Percentiles rank a stretch among this genome's conserved stretches.
Conservation (phyloP, 2,113 vertebrate species). For the Ciconia boyciana region DNA sequence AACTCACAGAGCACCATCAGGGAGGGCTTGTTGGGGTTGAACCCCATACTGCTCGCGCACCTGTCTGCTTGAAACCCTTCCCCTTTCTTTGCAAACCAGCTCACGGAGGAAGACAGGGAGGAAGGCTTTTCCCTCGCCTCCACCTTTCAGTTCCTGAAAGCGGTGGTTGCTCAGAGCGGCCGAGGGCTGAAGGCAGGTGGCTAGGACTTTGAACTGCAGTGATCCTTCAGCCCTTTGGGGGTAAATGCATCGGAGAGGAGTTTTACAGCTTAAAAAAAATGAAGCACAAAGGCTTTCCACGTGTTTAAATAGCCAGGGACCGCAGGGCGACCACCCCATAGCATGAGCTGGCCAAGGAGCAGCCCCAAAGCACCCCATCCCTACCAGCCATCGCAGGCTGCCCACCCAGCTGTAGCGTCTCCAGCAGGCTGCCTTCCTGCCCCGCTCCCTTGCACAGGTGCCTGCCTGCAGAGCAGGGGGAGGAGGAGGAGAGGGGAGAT, state of each 20-base stretch:
- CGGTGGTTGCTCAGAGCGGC: background rate
- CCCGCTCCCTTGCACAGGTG: background rate
- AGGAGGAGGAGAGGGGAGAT: background rate
- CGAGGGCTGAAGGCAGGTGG: accelerated
- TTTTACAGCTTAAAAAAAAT: background rate
- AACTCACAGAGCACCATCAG: background rate
- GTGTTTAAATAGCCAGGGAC: background rate
- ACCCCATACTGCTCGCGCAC: background rate
- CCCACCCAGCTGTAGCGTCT: background rate
- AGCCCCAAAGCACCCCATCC: background rate
- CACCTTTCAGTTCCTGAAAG: background rate
- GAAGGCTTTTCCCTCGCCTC: background rate
- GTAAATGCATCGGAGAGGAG: background rate
- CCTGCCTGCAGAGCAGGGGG: background rate
- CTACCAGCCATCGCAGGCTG: background rate
- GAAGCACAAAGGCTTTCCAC: background rate
- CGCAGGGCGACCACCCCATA: background rate
- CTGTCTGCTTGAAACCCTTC: background rate
- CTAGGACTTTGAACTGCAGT: background rate
- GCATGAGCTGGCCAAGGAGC: background rate
- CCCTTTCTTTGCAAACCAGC: background rate
- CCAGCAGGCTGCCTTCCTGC: background rate
- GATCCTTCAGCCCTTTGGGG: background rate
- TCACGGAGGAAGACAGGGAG: background rate
- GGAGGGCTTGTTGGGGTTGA: background rate